Percentiles rank a stretch among this genome's conserved stretches.
Conservation (phyloP, 2,888 invertebrate species). For the Melanargia galathea region DNA sequence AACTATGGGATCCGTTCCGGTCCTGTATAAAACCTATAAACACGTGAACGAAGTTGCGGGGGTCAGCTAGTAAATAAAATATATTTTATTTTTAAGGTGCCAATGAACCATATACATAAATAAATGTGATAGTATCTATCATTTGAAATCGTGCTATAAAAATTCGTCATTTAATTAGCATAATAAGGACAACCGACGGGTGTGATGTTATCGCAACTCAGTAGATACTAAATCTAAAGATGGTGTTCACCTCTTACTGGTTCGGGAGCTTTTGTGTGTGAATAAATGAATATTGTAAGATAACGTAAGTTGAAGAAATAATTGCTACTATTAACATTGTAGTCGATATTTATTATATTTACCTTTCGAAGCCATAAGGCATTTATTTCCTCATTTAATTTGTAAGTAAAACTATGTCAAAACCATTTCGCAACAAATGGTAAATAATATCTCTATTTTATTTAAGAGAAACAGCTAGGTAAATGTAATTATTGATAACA, state of each 20-base stretch:
- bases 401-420: background rate
- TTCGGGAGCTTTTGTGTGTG: slow-evolving; percentile 14
- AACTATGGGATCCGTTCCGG: too few species aligned
- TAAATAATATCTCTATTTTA: slow-evolving; percentile 1
- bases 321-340: background rate
- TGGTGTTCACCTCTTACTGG: slow-evolving; percentile 41
- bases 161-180: slow-evolving; percentile 66
- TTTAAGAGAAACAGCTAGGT: slow-evolving; percentile 1
- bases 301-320: slow-evolving; percentile 4
- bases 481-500: background rate
- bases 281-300: slow-evolving; percentile 5
- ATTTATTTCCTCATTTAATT: background rate
- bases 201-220: slow-evolving; percentile 41
- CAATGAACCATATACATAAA: slow-evolving; percentile 1
- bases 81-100: background rate
- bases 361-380: background rate
- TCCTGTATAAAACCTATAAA: too few species aligned
- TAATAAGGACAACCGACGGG: slow-evolving; percentile 43
- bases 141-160: slow-evolving; percentile 62
- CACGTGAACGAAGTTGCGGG: too few species aligned
- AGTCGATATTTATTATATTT: background rate
- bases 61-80: too few species aligned
- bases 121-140: slow-evolving; percentile 57
- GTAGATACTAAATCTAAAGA: slow-evolving; percentile 40
- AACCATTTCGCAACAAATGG: slow-evolving; percentile 2